Evolutionary conservation across 1,140 invertebrate species (phyloP).

Genomic region (Globodera rostochiensis): DNA sequence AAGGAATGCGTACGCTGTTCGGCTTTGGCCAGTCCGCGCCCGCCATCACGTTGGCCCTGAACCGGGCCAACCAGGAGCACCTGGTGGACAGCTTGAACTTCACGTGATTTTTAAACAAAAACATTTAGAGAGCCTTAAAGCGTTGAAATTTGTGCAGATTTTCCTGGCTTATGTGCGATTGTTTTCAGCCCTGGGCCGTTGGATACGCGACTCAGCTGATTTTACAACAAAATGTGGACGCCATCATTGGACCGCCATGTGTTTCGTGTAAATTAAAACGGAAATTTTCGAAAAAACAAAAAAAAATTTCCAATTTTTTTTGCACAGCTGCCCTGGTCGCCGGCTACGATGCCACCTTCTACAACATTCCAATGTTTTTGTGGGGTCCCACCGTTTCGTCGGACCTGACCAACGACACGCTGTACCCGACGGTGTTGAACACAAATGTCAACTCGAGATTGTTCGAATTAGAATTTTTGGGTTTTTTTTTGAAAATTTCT

Average conservation of each 20-base stretch:
- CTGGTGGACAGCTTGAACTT: slow-evolving; percentile 36
- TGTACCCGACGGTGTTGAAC: slow-evolving; percentile 42
- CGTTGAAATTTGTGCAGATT: slow-evolving; percentile 19
- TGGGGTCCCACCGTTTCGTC: slow-evolving; percentile 48
- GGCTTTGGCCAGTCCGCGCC: slow-evolving; percentile 43
- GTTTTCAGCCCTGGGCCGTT: slow-evolving; percentile 34
- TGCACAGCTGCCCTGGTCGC: slow-evolving; percentile 15
- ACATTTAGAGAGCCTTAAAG: not conserved
- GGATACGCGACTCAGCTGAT: slow-evolving; percentile 50
- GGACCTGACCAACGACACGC: slow-evolving; percentile 18
- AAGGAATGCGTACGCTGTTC: slow-evolving; percentile 11
- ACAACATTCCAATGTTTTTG: slow-evolving; percentile 47
- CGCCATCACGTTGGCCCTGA: slow-evolving; percentile 31
- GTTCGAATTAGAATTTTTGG: not conserved
- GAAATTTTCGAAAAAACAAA: slow-evolving; percentile 20
- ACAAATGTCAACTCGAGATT: slow-evolving; percentile 30
- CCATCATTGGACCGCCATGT: slow-evolving; percentile 47
- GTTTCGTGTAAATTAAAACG: slow-evolving; percentile 24
- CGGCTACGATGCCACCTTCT: slow-evolving; percentile 38
- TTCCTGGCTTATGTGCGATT: slow-evolving; percentile 47
- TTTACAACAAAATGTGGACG: slow-evolving; percentile 44
- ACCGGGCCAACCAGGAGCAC: not conserved
- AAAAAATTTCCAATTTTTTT: not conserved
- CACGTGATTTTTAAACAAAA: slow-evolving; percentile 15
- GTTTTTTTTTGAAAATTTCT: no score